Evolutionary conservation across 2,888 invertebrate genomes (phyloP), one percentile per base, ranked within the genome.

Genomic region (Drosophila sordidula): DNA sequence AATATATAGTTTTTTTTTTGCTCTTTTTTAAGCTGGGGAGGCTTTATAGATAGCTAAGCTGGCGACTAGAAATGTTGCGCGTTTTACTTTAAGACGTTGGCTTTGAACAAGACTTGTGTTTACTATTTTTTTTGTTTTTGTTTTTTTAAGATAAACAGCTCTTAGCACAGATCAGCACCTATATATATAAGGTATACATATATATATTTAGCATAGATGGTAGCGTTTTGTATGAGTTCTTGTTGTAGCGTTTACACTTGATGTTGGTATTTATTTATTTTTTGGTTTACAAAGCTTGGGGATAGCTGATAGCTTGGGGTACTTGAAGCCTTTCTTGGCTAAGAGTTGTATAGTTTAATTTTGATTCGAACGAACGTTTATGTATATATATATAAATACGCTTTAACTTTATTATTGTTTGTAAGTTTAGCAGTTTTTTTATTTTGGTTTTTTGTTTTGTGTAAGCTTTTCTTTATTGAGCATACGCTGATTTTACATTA

Each of bases 401-500:
- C 70, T 69, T 57, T 44, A 52, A 52, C 36, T 62, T 55, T 55
- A 47, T 49, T 73, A 18, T 45, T 56, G 14, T 66, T 69, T 71
- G 51, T 70, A 62, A 51, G 58, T 63, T 57, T 75, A 80, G 67
- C 68, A 67, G 49, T 36, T 63, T 65, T 66, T 54, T 44, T 22
- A 46, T 14, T 26, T 50, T 50, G n/a, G 38, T 44, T 42, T 54
- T 62, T 52, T 57, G 62, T 76, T 68, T 50, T 57, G 39, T 72
- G 38, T 67, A 62, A 62, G 64, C 49, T 68, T 69, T 79, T 65
- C 49, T 76, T 50, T 75, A 70, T 71, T 75, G 84, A 88, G 88
- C 83, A 87, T 89, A 90, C 90, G 90, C 90, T 89, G 89, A 86
- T 79, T 86, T 88, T 85, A 84, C 82, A 90, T 90, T 90, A 90